Base-by-base conservation (phyloP, 2,888 invertebrate species). In the Tineola bisselliella region DNA sequence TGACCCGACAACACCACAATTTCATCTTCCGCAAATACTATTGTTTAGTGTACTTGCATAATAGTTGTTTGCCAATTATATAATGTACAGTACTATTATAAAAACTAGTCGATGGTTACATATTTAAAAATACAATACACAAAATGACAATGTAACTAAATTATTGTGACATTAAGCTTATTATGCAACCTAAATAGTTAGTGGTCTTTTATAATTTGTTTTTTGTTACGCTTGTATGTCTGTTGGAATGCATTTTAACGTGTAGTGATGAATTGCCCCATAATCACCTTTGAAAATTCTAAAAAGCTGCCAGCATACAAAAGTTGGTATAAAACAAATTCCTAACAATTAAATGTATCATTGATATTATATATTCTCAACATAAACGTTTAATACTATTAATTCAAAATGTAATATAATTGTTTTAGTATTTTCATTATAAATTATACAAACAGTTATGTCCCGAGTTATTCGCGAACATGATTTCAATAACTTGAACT, bases 191-290 rank as follows among this genome's bases (percentile, higher is more conserved):
- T 1, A 6, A 38, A 38, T 10, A 38, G 38, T 18, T 18, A 48
- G 48, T 18, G 13, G 15, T 15, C 10, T 10, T 18, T 48, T 48
- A 48, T 48, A 48, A 48, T 18, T 18, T 48, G 3, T 48, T 18
- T 48, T 48, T 13, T 48, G 48, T 48, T 48, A 48, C 15, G n/a
- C 4, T 13, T 15, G 48, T 48, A 8, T 18, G 48, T 48, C 18
- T 25, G 30, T 30, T 57, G 17, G 57, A 38, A 38, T 38, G 38
- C 38, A 10, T 38, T 38, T 38, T 38, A 38, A 38, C 33, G 58
- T 18, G 6, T 33, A 8, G 59, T 59, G 59, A 59, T 59, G 59
- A 59, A 59, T 59, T 33, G 25, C 31, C 33, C 59, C 59, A 59
- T 59, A 59, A 59, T 59, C 59, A 59, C 38, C 19, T 15, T n/a